Percentiles rank a stretch among this genome's conserved stretches.
phyloP scores from a whole-genome alignment of 2,888 invertebrate genomes.

The Hemistola chrysoprasaria region DNA sequence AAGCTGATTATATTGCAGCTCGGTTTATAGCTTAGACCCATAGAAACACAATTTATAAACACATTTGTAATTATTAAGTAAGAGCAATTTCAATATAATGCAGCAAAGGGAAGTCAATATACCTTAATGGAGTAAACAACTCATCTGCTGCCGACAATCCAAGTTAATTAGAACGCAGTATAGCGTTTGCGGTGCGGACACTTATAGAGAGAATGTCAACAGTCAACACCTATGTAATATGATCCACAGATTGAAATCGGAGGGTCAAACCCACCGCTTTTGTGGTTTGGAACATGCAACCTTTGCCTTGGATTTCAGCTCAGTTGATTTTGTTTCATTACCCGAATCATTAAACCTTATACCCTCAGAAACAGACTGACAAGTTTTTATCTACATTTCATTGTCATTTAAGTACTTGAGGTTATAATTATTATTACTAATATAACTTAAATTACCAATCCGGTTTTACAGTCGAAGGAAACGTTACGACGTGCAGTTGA shows the following conservation, averaged over 20 bases:
- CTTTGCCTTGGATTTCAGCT: not conserved
- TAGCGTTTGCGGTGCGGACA: constrained; percentile 56
- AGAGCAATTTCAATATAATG: constrained; percentile 15
- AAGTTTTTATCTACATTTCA: not conserved
- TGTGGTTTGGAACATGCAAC: constrained; percentile 40
- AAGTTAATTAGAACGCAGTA: constrained; percentile 58
- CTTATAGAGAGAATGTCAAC: constrained; percentile 59
- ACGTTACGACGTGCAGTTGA: too few relatives aligned
- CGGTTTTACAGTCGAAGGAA: too few relatives aligned
- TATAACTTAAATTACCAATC: too few relatives aligned
- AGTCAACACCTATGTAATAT: constrained; percentile 64
- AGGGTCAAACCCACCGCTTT: constrained; percentile 60
- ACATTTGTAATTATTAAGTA: too few relatives aligned
- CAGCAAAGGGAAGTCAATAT: constrained; percentile 19
- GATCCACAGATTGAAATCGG: constrained; percentile 62
- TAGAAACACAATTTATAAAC: too few relatives aligned
- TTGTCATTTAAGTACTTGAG: not conserved
- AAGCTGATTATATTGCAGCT: too few relatives aligned
- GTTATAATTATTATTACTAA: too few relatives aligned
- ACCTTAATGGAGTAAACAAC: constrained; percentile 46
- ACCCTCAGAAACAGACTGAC: too few relatives aligned
- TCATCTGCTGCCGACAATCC: constrained; percentile 39
- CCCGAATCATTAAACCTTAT: too few relatives aligned
- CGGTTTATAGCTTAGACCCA: too few relatives aligned
- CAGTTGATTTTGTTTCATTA: too few relatives aligned